phyloP scores from a whole-genome alignment of 2,797 vertebrate genomes.

The Eptatretus atami region DNA sequence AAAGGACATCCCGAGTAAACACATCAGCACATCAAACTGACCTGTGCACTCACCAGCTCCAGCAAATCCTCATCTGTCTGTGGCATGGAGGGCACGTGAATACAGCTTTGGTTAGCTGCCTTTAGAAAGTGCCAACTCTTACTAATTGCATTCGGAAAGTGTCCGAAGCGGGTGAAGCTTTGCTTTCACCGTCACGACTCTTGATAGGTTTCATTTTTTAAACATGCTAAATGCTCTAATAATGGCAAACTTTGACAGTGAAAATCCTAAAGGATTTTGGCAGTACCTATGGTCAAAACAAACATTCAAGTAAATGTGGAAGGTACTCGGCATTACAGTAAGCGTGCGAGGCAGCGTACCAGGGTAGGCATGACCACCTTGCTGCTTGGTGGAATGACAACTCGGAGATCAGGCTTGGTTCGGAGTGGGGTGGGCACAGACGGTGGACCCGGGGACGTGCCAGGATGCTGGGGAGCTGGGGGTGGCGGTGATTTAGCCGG shows the following conservation, averaged over 20 bases:
- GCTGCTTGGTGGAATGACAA: slow-evolving; percentile 81
- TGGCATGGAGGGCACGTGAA: slow-evolving; percentile 20
- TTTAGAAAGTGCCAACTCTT: too few relatives aligned
- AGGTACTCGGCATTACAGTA: background rate
- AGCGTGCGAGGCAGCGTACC: slow-evolving; percentile 22
- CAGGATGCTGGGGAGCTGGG: background rate
- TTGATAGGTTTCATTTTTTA: too few relatives aligned
- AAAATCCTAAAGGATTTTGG: too few relatives aligned
- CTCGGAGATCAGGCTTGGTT: slow-evolving; percentile 79
- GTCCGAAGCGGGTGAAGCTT: too few relatives aligned
- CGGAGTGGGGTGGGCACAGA: slow-evolving; percentile 8
- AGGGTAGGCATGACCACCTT: slow-evolving; percentile 94
- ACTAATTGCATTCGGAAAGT: too few relatives aligned
- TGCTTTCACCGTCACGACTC: too few relatives aligned
- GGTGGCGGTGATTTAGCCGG: background rate
- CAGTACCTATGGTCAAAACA: background rate
- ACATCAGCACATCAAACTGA: background rate
- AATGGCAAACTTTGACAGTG: too few relatives aligned
- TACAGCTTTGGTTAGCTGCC: too few relatives aligned
- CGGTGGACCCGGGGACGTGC: background rate
- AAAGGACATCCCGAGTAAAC: too few relatives aligned
- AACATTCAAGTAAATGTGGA: background rate
- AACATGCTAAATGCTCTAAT: too few relatives aligned
- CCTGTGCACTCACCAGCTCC: slow-evolving; percentile 69
- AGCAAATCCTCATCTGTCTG: slow-evolving; percentile 97